Base-by-base conservation (phyloP, 2,888 invertebrate species). In the Campoplex capitator region DNA sequence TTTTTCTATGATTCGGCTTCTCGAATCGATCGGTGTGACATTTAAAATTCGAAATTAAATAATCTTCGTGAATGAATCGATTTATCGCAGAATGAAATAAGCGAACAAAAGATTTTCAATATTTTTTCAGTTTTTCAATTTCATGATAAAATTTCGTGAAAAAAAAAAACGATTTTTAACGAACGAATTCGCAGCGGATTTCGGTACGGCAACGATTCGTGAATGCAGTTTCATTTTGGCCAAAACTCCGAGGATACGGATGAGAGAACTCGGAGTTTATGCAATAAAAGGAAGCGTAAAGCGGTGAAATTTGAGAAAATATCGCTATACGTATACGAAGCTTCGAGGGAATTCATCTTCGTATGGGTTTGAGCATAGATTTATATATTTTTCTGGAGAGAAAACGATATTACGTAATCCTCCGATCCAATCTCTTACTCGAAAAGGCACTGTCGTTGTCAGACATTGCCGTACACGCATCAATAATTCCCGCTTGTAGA, bases 361-460 rank as follows among this genome's bases (percentile, higher is more conserved):
- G 13, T 58, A 28, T 3, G 16, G 18, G 3, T 11, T 13, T 16
- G 42, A 13, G 13, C 16, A 23, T 23, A 23, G 35, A 75, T 75
- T 56, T 74, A 56, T 74, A 56, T 56, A 23, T 56, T 35, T 16
- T 28, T 13, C 6, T 13, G 16, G 58, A 58, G 35, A 28, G 75
- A 58, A 23, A 75, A 75, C 58, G 58, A 42, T 23, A n/a, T 75
- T 42, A 9, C 58, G 58, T 58, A 58, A 75, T n/a, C 75, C 42
- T 8, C 75, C 11, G 28, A 58, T 16, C n/a, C n/a, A 58, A 58
- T 75, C 75, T 42, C 42, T 58, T 13, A 42, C 75, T 42, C 23
- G 42, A 75, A 75, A 42, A 58, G 58, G 58, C 42, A 23, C 58
- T 62, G 56, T 62, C 28, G 38, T 28, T 28, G 58, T 58, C 75